Conservation (phyloP, 53 echinoderm and acorn worm genomes). For the Apostichopus leukothele region DNA sequence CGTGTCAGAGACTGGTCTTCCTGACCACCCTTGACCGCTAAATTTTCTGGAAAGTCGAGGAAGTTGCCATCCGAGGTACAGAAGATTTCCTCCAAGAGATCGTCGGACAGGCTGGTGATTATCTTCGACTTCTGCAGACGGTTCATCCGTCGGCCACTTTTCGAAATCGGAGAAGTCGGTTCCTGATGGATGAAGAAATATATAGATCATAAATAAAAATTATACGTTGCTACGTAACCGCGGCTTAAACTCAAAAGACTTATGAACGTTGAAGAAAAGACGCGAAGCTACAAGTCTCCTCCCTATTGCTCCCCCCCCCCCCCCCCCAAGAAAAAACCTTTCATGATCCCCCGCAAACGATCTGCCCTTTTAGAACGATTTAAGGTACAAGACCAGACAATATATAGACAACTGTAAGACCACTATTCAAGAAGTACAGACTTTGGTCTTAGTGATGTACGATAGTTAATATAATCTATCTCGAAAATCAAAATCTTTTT, state of each 20-base stretch:
- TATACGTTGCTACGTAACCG: not conserved
- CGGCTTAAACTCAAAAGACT: not conserved
- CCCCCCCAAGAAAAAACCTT: no score
- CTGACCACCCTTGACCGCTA: conserved; percentile 7
- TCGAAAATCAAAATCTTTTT: no score
- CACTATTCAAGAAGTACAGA: no score
- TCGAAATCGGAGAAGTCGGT: conserved; percentile 26
- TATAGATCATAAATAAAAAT: not conserved
- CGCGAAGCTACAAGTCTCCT: not conserved
- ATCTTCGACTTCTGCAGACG: conserved; percentile 44
- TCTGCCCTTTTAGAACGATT: no score
- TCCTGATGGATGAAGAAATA: conserved; percentile 3
- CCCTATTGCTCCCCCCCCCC: no score
- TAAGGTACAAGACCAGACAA: no score
- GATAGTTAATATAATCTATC: no score
- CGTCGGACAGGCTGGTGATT: conserved; percentile 36
- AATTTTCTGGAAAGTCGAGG: conserved; percentile 34
- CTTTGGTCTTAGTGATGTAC: no score
- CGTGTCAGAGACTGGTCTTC: not conserved
- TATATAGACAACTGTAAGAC: no score
- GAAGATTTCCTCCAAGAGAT: conserved; percentile 48
- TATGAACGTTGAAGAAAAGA: not conserved
- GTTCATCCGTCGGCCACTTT: conserved; percentile 42
- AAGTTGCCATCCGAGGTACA: conserved; percentile 31
- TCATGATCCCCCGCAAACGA: no score